Evolutionary conservation across 2,797 vertebrate genomes (phyloP).

Genomic region (Ceyx erithaca): DNA sequence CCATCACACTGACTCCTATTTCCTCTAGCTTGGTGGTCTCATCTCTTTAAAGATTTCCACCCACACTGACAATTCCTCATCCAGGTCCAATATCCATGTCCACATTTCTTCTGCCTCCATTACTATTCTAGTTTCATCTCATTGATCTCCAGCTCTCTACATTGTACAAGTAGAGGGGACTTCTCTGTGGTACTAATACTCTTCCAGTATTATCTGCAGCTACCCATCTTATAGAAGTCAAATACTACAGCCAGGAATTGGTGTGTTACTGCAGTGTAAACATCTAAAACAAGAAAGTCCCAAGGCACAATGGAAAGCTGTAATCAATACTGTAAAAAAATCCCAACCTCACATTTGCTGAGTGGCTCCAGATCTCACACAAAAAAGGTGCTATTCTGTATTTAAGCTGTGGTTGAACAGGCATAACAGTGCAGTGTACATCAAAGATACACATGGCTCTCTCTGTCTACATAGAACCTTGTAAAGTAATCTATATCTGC

Average conservation of each 20-base stretch:
- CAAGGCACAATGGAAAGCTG: background rate
- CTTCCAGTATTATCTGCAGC: background rate
- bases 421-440: fast-evolving
- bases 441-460: background rate
- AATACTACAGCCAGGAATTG: background rate
- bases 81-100: background rate
- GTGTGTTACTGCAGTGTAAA: background rate
- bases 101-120: background rate
- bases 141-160: background rate
- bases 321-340: background rate
- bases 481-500: background rate
- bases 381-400: background rate
- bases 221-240: background rate
- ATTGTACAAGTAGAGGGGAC: background rate
- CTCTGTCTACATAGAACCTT: background rate
- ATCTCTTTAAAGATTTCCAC: background rate
- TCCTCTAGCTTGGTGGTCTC: background rate
- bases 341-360: background rate
- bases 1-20: background rate
- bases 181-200: background rate
- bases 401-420: background rate
- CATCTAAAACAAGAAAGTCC: background rate
- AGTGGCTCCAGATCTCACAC: background rate
- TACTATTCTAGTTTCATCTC: background rate
- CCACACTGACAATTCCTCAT: background rate